Base-by-base conservation (phyloP, 2,113 vertebrate genomes). In the Barnardius zonarius region DNA sequence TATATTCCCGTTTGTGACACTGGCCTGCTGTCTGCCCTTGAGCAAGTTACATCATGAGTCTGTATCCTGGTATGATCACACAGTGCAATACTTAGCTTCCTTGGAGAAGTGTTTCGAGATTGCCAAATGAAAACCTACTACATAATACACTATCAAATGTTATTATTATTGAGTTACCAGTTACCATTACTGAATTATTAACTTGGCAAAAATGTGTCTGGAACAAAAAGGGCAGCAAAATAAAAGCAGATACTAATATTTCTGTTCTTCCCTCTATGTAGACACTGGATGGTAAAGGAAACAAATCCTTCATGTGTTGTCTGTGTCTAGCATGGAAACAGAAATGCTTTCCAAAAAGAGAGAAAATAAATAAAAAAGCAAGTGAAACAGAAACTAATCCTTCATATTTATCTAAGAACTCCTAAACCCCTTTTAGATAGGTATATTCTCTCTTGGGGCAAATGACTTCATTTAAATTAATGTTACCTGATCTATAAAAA, bases 151-250 rank as follows among this genome's bases (percentile, higher is more conserved):
- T 39, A 88, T 88, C 84, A 80, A 94, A 96, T 92, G 86, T 79
- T 76, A 94, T 96, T 93, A 84, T 96, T 93, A 95, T 93, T 87
- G 95, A 95, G 91, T 96, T 92, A 89, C 88, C 61, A 41, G 73
- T 92, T 82, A 57, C 62, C 0, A 1, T 89, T 89, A 95, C 87
- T 80, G 91, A 97, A 93, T 95, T 95, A 92, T 86, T 93, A 95
- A 87, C 90, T 93, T 63, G 77, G 69, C 74, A 94, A 93, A 96
- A 95, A 79, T 17, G 74, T 66, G 74, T 83, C 77, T 55, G 14
- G 92, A 96, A 93, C 69, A 76, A 59, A 87, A 57, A 84, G 77
- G 77, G 59, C 83, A 92, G 83, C 5, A 52, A 80, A 86, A 83
- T 84, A 86, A 94, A 90, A 83, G 76, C 35, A 93, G 68, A 64